Percentiles rank a stretch among this genome's conserved stretches.
These are phyloP conservation scores for Ceratina japonica DNA, from an alignment of 1,140 invertebrate genomes.

Conservation along the genomic window DNA sequence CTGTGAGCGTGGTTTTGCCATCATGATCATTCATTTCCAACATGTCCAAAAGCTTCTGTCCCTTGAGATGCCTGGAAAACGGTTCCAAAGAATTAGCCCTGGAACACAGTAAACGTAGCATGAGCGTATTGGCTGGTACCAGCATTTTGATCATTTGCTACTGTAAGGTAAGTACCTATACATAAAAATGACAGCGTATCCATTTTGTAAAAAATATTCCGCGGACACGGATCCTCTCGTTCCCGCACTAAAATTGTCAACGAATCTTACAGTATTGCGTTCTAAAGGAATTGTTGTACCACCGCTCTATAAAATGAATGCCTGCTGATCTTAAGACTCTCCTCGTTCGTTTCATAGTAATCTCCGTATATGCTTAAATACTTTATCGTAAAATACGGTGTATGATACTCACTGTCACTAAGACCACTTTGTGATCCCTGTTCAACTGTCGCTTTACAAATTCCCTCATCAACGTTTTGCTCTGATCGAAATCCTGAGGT, in stretches of 20 bases:
- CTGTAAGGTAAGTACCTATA: constrained; percentile 79
- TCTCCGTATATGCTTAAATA: too few species aligned
- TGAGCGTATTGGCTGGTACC: not conserved
- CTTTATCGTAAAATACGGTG: too few species aligned
- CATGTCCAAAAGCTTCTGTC: constrained; percentile 90
- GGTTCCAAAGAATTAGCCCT: constrained; percentile 92
- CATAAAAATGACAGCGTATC: constrained; percentile 90
- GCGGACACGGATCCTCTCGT: constrained; percentile 95
- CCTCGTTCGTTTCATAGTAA: too few species aligned
- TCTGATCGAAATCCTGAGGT: constrained; percentile 87
- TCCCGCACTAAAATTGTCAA: constrained; percentile 99
- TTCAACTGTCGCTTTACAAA: constrained; percentile 85
- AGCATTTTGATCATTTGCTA: not conserved
- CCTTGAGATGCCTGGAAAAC: constrained; percentile 91
- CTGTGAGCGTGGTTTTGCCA: constrained; percentile 82
- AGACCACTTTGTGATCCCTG: constrained; percentile 84
- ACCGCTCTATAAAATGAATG: constrained; percentile 86
- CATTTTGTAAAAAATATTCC: constrained; percentile 95
- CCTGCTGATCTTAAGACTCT: too few species aligned
- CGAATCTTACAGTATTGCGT: constrained; percentile 97
- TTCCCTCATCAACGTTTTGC: constrained; percentile 84
- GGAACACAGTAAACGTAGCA: constrained; percentile 28
- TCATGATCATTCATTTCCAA: constrained; percentile 83
- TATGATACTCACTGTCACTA: constrained; percentile 86
- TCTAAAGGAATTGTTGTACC: constrained; percentile 98